Evolutionary conservation across 2,888 invertebrate genomes (phyloP), one percentile per base, ranked within the genome.

Genomic region (Amblyteles armatorius): DNA sequence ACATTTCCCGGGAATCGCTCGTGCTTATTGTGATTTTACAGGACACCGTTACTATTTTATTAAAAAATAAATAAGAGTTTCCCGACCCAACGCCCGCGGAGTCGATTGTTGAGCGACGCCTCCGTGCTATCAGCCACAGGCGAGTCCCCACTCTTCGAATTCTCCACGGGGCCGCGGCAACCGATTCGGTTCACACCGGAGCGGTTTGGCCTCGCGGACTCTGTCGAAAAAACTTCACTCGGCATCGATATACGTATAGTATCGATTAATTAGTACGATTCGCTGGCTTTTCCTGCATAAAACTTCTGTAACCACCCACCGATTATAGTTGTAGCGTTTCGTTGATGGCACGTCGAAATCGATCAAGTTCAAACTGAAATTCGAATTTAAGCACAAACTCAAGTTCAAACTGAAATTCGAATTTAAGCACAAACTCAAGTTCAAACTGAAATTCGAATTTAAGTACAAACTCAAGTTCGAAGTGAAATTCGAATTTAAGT

Each of bases 101-200:
- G 94, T 93, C 93, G 89, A 92, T 93, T 93, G 92, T 92, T 93
- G 94, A 94, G 91, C 90, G 93, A 93, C 90, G 93, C 90, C 91
- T 93, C 93, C 93, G 93, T 94, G 93, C 93, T 91, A 92, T 91
- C 91, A 90, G 87, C 82, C 85, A 90, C 89, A 90, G 87, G 92
- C 93, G 92, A 93, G 91, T 93, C 91, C 93, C 89, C 93, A 91
- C 92, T 93, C 91, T 91, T 91, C 85, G 89, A 86, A 90, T 90
- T 91, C 90, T 91, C 90, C 89, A 85, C 82, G 82, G 60, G 86
- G 86, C 82, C 86, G 77, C 67, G 78, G 82, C 60, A 11, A 60
- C 60, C 83, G 80, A 81, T 80, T 22, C 26, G 55, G 48, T 71
- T 6, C 9, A 77, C 7, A 2, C 57, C 29, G 26, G 57, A 63